phyloP scores from a whole-genome alignment of 2,888 invertebrate genomes.

The Acrobasis repandana region DNA sequence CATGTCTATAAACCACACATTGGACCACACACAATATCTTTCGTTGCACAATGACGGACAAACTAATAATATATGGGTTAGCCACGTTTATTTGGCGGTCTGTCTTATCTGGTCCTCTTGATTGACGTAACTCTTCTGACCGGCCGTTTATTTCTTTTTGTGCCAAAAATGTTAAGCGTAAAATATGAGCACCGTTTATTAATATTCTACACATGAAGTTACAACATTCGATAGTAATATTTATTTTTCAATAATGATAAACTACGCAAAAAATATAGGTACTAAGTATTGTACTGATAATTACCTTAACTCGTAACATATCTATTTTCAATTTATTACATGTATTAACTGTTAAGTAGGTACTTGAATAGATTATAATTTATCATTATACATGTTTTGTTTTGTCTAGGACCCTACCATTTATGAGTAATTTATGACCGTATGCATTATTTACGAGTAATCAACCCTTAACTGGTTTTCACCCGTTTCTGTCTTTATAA shows the following conservation, averaged over 20 bases:
- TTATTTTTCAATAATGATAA: no score
- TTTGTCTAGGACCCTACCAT: no score
- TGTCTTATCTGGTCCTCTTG: slow-evolving; percentile 65
- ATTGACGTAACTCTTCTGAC: slow-evolving; percentile 57
- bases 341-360: slow-evolving; percentile 12
- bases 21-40: slow-evolving; percentile 82
- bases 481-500: slow-evolving; percentile 26
- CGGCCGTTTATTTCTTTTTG: slow-evolving; percentile 48
- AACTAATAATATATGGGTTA: slow-evolving; percentile 75
- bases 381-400: no score
- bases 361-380: no score
- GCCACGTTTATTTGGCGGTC: slow-evolving; percentile 62
- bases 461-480: slow-evolving; percentile 27
- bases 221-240: no score
- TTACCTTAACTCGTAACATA: no score
- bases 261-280: no score
- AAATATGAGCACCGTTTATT: slow-evolving; percentile 38
- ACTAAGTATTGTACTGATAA: no score
- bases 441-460: slow-evolving; percentile 22
- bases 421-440: not conserved
- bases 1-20: slow-evolving; percentile 75
- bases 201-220: slow-evolving; percentile 27
- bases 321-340: slow-evolving; percentile 21
- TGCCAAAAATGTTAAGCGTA: slow-evolving; percentile 52
- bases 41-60: slow-evolving; percentile 67